phyloP scores from a whole-genome alignment of 92 coral and sea anemone genomes.

The Actinostola sp. region DNA sequence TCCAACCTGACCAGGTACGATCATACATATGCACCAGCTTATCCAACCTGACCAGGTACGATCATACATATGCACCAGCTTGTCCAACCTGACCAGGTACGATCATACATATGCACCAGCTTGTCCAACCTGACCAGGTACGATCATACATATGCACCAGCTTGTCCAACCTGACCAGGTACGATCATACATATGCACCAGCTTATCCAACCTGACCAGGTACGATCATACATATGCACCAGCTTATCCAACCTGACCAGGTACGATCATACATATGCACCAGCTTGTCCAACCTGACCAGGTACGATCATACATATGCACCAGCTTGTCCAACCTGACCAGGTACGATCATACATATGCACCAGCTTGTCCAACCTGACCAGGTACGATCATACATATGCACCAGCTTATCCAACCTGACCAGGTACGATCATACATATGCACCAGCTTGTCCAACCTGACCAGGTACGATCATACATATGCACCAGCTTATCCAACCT shows the following conservation, averaged over 20 bases:
- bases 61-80: conserved; percentile 97
- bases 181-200: too few relatives aligned
- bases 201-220: conserved; percentile 87
- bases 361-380: conserved; percentile 89
- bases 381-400: too few relatives aligned
- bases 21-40: conserved; percentile 94
- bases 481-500: conserved; percentile 95
- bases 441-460: conserved; percentile 95
- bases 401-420: conserved; percentile 93
- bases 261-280: too few relatives aligned
- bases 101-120: conserved; percentile 96
- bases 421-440: too few relatives aligned
- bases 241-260: conserved; percentile 88
- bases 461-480: too few relatives aligned
- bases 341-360: too few relatives aligned
- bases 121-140: conserved; percentile 91
- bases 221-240: too few relatives aligned
- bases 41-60: conserved; percentile 92
- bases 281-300: conserved; percentile 90
- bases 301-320: too few relatives aligned
- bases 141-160: conserved; percentile 96
- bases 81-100: conserved; percentile 90
- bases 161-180: conserved; percentile 91
- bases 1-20: conserved; percentile 89
- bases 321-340: conserved; percentile 88